Conservation (phyloP, 2,797 vertebrate species). For the Lacerta bilineata region DNA sequence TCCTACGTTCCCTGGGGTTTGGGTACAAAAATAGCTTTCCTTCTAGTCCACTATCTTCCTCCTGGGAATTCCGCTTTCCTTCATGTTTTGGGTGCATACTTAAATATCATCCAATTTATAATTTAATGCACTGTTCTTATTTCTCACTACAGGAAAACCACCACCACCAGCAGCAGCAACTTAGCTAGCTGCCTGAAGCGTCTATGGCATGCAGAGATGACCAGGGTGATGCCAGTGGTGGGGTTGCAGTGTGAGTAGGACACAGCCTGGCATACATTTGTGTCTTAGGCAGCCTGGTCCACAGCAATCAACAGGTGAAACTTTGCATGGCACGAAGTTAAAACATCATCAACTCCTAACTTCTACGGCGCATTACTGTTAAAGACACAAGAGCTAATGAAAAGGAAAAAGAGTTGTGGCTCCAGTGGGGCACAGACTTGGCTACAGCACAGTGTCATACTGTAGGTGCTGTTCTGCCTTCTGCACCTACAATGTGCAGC, state of each 20-base stretch:
- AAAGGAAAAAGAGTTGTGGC: neutral
- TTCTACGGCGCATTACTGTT: neutral
- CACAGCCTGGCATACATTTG: neutral
- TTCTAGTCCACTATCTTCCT: neutral
- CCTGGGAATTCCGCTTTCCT: too few relatives aligned
- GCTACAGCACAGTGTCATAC: neutral
- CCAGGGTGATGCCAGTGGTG: too few relatives aligned
- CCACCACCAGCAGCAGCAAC: neutral
- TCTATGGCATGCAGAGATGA: neutral
- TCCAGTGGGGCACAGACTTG: neutral
- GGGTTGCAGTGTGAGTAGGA: neutral
- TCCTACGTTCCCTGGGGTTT: conserved; percentile 29
- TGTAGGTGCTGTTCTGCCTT: too few relatives aligned
- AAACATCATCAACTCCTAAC: neutral
- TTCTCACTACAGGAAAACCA: conserved; percentile 26
- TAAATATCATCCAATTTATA: neutral
- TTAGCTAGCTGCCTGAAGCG: neutral
- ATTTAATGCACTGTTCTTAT: conserved; percentile 22
- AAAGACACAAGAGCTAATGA: neutral
- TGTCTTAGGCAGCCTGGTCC: neutral
- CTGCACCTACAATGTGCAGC: too few relatives aligned
- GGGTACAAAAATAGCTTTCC: conserved; percentile 24
- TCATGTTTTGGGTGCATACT: neutral
- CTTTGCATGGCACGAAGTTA: neutral
- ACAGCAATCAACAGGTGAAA: neutral